Evolutionary conservation across 2,797 vertebrate genomes (phyloP).

Genomic region (Cyclopterus lumpus): DNA sequence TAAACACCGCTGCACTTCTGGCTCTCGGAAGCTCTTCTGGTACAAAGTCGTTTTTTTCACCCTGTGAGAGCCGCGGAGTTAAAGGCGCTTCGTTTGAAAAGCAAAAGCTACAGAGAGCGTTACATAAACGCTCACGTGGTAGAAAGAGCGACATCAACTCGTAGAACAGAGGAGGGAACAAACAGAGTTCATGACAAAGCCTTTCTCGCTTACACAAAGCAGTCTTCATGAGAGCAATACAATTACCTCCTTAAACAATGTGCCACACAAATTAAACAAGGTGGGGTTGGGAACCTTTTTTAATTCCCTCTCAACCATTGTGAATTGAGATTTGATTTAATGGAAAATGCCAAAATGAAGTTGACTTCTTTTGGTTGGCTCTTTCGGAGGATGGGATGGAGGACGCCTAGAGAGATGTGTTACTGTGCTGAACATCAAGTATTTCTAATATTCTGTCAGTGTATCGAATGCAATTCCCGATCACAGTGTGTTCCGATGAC

Average conservation of each 20-base stretch:
- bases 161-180: background rate
- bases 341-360: too few species aligned
- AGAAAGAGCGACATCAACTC: background rate
- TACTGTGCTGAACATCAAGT: background rate
- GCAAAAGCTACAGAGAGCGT: constrained; percentile 13
- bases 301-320: background rate
- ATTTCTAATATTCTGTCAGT: background rate
- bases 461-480: background rate
- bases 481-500: background rate
- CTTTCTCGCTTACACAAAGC: background rate
- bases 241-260: background rate
- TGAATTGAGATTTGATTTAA: background rate
- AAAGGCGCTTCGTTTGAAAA: constrained; percentile 18
- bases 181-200: constrained; percentile 4
- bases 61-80: constrained; percentile 2
- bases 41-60: constrained; percentile 30
- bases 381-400: too few species aligned
- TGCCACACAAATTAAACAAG: background rate
- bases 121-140: background rate
- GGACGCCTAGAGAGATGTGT: background rate
- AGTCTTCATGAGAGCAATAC: background rate
- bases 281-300: background rate
- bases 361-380: too few species aligned
- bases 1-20: constrained; percentile 38
- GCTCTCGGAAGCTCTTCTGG: constrained; percentile 11